These are phyloP conservation scores for Ceyx cyanopectus DNA, from an alignment of 2,113 vertebrate genomes.

Conservation along the genomic window DNA sequence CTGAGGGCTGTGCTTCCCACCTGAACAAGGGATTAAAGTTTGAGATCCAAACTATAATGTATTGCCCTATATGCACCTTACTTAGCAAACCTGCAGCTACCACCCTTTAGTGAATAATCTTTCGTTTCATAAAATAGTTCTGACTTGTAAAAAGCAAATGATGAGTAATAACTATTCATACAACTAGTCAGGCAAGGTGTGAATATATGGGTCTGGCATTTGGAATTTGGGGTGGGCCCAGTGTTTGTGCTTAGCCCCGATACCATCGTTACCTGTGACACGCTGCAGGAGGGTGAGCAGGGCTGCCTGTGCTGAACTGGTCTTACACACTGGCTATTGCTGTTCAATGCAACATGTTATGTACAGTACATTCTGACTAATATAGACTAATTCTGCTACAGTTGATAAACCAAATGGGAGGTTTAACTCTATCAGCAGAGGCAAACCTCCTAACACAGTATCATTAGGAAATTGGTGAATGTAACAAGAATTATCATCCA, in stretches of 20 bases:
- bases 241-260: not conserved
- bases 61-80: not conserved
- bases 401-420: not conserved
- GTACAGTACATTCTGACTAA: not conserved
- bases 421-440: not conserved
- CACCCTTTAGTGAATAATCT: not conserved
- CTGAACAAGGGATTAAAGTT: not conserved
- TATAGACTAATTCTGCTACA: not conserved
- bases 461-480: not conserved
- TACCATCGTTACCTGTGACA: not conserved
- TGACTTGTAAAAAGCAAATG: not conserved
- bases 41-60: not conserved
- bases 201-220: not conserved
- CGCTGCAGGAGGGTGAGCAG: not conserved
- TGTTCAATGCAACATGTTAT: not conserved
- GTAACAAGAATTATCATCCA: not conserved
- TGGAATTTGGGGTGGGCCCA: not conserved
- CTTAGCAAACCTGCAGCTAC: not conserved
- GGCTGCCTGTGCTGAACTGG: not conserved
- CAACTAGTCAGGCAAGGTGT: not conserved
- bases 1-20: not conserved
- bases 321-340: not conserved
- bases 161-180: slow-evolving; percentile 6
- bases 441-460: not conserved
- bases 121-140: not conserved